A percentile compares a stretch with the other conserved stretches of the same genome.
These are phyloP conservation scores for Petrocephalus schoutedeni DNA, from an alignment of 2,797 vertebrate genomes.

Conservation along the genomic window DNA sequence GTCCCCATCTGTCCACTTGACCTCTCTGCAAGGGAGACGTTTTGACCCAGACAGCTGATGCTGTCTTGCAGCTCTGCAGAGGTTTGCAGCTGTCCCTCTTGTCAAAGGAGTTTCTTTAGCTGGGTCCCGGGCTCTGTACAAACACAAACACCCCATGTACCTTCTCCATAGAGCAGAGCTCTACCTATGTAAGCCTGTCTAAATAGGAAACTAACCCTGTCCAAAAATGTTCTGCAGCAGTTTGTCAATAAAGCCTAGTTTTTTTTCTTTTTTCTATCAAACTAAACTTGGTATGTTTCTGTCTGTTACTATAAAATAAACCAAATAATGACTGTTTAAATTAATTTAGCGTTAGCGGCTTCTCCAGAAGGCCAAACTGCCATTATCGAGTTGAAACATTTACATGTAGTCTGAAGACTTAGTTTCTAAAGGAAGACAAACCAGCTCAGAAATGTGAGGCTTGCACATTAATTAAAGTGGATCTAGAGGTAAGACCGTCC, in stretches of 20 bases:
- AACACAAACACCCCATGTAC: constrained; percentile 85
- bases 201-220: constrained; percentile 98
- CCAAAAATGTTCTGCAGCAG: constrained; percentile 93
- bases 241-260: constrained; percentile 99
- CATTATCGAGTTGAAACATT: constrained; percentile 73
- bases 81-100: constrained; percentile 68
- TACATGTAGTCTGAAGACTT: constrained; percentile 69
- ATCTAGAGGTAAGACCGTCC: constrained; percentile 74
- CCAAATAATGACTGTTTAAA: constrained; percentile 76
- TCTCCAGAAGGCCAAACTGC: constrained; percentile 54
- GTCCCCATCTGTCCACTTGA: background rate
- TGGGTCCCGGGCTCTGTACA: constrained; percentile 82
- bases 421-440: constrained; percentile 60
- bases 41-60: background rate
- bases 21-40: background rate
- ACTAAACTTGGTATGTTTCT: constrained; percentile 92
- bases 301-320: constrained; percentile 76
- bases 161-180: constrained; percentile 92
- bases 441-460: constrained; percentile 64
- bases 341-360: constrained; percentile 71
- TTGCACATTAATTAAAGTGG: constrained; percentile 75
- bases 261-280: constrained; percentile 79
- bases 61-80: constrained; percentile 46
- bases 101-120: constrained; percentile 96
- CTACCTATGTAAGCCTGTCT: constrained; percentile 97